Evolutionary conservation across 2,888 invertebrate genomes (phyloP).

Genomic region (Falcaria lacertinaria): DNA sequence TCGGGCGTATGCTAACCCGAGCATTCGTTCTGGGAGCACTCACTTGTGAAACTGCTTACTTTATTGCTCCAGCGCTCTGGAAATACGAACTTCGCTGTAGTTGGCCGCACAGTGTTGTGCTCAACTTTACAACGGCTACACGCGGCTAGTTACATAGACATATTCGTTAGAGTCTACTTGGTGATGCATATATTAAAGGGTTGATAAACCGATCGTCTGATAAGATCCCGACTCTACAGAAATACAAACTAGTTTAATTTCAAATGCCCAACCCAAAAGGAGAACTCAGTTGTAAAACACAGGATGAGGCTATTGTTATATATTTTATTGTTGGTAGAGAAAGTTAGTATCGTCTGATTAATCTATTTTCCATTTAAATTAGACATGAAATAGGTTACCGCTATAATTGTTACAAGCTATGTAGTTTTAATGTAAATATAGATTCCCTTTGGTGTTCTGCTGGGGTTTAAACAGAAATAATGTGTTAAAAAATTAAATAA

Average conservation of each 20-base stretch:
- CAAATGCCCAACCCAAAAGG: constrained; percentile 56
- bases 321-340: constrained; percentile 62
- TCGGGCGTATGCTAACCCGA: constrained; percentile 54
- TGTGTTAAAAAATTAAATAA: background rate
- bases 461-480: background rate
- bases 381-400: constrained; percentile 60
- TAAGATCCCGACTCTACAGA: constrained; percentile 59
- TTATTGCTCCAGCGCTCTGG: constrained; percentile 59
- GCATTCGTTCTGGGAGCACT: constrained; percentile 60
- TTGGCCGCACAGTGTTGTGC: constrained; percentile 37
- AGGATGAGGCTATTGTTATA: constrained; percentile 67
- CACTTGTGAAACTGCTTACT: constrained; percentile 69
- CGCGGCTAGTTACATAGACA: constrained; percentile 37
- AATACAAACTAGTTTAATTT: constrained; percentile 72
- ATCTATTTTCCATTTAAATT: constrained; percentile 69
- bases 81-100: constrained; percentile 52
- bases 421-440: constrained; percentile 54
- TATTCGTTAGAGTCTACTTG: constrained; percentile 51
- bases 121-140: constrained; percentile 35
- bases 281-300: constrained; percentile 61
- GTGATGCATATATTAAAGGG: constrained; percentile 70
- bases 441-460: constrained; percentile 2
- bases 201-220: constrained; percentile 67
- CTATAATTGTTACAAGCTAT: constrained; percentile 58
- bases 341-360: constrained; percentile 70